phyloP scores from a whole-genome alignment of 92 coral and sea anemone genomes.

The Micromussa lordhowensis region DNA sequence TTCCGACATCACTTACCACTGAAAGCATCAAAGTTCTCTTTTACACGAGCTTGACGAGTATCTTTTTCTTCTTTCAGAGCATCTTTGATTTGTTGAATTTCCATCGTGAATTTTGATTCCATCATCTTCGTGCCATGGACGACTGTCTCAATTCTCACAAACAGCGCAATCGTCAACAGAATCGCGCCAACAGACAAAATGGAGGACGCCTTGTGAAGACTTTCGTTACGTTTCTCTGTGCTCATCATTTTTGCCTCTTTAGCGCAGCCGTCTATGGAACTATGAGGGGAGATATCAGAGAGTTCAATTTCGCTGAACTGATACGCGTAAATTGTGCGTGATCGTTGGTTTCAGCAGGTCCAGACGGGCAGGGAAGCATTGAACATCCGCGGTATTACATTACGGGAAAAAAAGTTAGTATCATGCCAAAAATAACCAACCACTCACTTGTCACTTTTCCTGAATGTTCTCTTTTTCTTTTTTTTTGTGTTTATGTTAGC shows the following conservation, averaged over 20 bases:
- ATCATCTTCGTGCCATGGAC: conserved; percentile 1
- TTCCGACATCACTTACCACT: background rate
- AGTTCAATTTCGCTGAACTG: background rate
- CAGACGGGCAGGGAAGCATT: background rate
- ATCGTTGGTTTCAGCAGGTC: background rate
- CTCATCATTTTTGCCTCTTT: background rate
- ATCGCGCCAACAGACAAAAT: background rate
- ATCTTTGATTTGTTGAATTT: conserved; percentile 15
- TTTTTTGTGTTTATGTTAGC: no score
- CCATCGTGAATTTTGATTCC: conserved; percentile 12
- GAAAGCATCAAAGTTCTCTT: background rate
- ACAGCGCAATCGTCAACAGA: background rate
- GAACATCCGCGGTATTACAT: background rate
- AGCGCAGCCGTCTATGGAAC: background rate
- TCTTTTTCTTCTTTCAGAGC: background rate
- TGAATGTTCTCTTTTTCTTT: no score
- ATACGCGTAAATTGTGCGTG: background rate
- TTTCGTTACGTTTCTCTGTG: background rate
- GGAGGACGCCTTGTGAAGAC: background rate
- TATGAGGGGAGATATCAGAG: background rate
- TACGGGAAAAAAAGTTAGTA: background rate
- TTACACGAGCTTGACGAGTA: background rate
- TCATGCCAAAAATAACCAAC: background rate
- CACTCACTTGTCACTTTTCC: no score
- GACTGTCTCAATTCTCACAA: conserved; percentile 21